Conservation (phyloP, 2,797 vertebrate species). For the Rhinichthys osculus region DNA sequence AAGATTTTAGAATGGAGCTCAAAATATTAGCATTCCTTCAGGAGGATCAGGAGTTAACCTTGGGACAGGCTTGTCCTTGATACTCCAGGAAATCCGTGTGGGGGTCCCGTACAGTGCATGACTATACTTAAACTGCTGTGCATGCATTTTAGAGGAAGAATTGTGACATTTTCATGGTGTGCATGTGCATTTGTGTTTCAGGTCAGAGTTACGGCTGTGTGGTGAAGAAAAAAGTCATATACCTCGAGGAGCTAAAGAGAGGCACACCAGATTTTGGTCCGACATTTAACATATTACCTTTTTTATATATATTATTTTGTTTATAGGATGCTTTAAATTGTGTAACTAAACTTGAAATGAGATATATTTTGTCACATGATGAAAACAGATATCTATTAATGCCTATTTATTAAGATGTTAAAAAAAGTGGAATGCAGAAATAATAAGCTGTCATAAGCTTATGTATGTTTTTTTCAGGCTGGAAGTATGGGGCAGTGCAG, state of each 20-base stretch:
- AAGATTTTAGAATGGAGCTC: background rate
- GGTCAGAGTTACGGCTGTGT: slow-evolving; percentile 90
- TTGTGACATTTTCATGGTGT: slow-evolving; percentile 39
- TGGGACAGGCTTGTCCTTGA: background rate
- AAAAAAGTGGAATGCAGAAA: background rate
- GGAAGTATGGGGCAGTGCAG: slow-evolving; percentile 92
- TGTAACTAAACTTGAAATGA: background rate
- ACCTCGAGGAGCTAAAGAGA: slow-evolving; percentile 89
- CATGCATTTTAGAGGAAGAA: background rate
- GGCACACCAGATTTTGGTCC: slow-evolving; percentile 93
- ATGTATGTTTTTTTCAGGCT: slow-evolving; percentile 78
- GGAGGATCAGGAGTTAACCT: slow-evolving; percentile 1
- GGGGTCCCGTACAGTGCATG: background rate
- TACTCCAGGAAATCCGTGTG: background rate
- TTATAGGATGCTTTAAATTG: background rate
- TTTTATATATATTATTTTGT: background rate
- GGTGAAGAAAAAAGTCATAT: slow-evolving; percentile 94
- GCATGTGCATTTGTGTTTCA: slow-evolving; percentile 63
- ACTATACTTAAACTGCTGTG: background rate
- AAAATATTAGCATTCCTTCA: slow-evolving; percentile 3
- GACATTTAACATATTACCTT: slow-evolving; percentile 56
- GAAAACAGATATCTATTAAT: background rate
- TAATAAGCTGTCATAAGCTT: background rate
- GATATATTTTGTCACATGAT: background rate
- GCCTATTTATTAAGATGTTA: background rate